phyloP scores from a whole-genome alignment of 2,888 invertebrate species.

The Phengaris arion region DNA sequence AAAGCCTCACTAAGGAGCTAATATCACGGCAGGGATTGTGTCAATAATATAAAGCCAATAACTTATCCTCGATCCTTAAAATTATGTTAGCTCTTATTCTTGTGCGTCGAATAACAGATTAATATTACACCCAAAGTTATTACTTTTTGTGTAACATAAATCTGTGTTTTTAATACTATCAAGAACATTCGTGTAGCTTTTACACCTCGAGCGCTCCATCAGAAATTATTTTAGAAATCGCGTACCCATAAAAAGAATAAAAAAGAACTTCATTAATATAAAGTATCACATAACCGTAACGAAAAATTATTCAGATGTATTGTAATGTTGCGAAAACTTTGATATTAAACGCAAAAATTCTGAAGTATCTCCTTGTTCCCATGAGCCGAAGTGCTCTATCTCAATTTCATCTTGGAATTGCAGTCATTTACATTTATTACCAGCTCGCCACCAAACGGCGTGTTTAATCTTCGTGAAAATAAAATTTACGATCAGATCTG shows the following conservation, averaged over 20 bases:
- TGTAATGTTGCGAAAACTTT: slow-evolving; percentile 22
- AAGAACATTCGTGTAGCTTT: no score
- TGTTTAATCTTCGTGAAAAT: slow-evolving; percentile 45
- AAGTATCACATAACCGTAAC: slow-evolving; percentile 11
- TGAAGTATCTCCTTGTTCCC: slow-evolving; percentile 37
- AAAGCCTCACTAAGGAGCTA: slow-evolving; percentile 23
- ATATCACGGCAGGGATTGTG: slow-evolving; percentile 21
- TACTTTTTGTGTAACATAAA: no score
- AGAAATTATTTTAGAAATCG: background rate
- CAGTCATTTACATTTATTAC: slow-evolving; percentile 62
- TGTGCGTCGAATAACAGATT: background rate
- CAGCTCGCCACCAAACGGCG: slow-evolving; percentile 42
- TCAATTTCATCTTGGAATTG: slow-evolving; percentile 54
- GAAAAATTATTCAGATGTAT: slow-evolving; percentile 21
- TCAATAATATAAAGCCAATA: slow-evolving; percentile 14
- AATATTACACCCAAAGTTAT: background rate
- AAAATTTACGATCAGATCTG: slow-evolving; percentile 42
- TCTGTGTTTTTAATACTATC: no score
- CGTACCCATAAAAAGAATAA: background rate
- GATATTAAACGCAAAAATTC: slow-evolving; percentile 23
- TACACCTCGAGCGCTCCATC: no score
- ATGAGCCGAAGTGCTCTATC: slow-evolving; percentile 51
- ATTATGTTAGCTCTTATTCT: slow-evolving; percentile 1
- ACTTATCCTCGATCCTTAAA: slow-evolving; percentile 15
- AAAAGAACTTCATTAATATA: slow-evolving; percentile 16